Percentiles rank a stretch among this genome's conserved stretches.
Conservation (phyloP, 2,888 invertebrate species). For the Boloria selene region DNA sequence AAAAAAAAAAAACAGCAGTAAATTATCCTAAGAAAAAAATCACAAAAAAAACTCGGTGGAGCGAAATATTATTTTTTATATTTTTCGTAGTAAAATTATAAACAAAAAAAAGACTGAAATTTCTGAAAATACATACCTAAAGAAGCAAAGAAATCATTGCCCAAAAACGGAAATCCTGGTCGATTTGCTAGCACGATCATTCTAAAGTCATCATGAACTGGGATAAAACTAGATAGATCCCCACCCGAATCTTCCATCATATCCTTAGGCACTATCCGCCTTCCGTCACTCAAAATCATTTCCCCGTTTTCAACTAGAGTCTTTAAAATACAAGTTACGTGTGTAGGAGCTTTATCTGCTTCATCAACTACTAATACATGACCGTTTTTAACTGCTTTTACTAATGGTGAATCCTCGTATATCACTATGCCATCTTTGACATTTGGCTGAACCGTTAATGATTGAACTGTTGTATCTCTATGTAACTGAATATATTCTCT, state of each 20-base stretch:
- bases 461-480: slow-evolving; percentile 97
- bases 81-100: not conserved
- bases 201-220: slow-evolving; percentile 94
- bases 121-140: slow-evolving; percentile 79
- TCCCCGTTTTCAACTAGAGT: slow-evolving; percentile 97
- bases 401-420: slow-evolving; percentile 97
- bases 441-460: slow-evolving; percentile 94
- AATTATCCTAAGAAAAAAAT: too few species aligned
- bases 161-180: slow-evolving; percentile 98
- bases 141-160: slow-evolving; percentile 96
- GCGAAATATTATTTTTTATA: not conserved
- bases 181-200: slow-evolving; percentile 97
- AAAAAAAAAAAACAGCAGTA: too few species aligned
- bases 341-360: slow-evolving; percentile 98
- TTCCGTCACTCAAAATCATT: slow-evolving; percentile 97
- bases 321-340: slow-evolving; percentile 97
- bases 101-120: not conserved
- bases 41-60: too few species aligned
- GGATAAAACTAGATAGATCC: slow-evolving; percentile 82
- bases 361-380: slow-evolving; percentile 97
- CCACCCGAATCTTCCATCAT: slow-evolving; percentile 69
- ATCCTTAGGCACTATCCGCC: slow-evolving; percentile 88
- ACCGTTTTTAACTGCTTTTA: slow-evolving; percentile 94
- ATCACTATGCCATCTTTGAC: slow-evolving; percentile 93
- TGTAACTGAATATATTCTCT: slow-evolving; percentile 97